Percentiles rank a stretch among this genome's conserved stretches.
These are phyloP conservation scores for Pterocles gutturalis DNA, from an alignment of 2,113 vertebrate species.

Conservation along the genomic window DNA sequence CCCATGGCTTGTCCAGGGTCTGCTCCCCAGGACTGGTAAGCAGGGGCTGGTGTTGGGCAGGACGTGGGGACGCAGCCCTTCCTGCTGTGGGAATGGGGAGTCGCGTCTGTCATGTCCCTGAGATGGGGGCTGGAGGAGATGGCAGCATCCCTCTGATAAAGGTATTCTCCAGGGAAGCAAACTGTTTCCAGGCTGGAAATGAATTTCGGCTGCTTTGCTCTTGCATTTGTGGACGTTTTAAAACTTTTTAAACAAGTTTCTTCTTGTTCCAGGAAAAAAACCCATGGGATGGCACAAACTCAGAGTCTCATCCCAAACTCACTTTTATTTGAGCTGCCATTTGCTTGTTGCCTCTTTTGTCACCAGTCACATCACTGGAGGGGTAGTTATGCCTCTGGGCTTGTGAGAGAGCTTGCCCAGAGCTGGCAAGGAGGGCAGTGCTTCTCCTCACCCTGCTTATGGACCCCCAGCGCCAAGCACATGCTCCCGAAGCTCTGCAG, in stretches of 20 bases:
- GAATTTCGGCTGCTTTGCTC: not conserved
- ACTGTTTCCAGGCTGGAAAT: not conserved
- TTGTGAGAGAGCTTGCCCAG: not conserved
- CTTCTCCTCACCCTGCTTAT: not conserved
- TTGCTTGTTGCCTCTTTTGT: not conserved
- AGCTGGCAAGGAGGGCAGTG: not conserved
- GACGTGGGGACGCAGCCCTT: fast-evolving
- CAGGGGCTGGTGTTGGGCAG: not conserved
- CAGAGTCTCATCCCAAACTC: not conserved
- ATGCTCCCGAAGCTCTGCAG: not conserved
- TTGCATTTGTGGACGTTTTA: not conserved
- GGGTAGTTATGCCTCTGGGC: not conserved
- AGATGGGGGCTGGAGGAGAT: not conserved
- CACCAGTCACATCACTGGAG: not conserved
- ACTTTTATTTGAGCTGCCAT: not conserved
- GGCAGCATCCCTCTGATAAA: not conserved
- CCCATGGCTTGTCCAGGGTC: too few species aligned
- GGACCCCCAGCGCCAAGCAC: not conserved
- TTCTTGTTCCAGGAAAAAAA: slow-evolving; percentile 17
- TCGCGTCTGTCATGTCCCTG: not conserved
- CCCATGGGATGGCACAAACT: not conserved
- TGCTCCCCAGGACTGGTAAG: not conserved
- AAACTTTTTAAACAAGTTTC: not conserved
- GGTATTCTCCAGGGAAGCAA: not conserved
- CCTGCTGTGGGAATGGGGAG: not conserved